Evolutionary conservation across 2,113 vertebrate species (phyloP).

Genomic region (Mesoclemmys tuberculata): DNA sequence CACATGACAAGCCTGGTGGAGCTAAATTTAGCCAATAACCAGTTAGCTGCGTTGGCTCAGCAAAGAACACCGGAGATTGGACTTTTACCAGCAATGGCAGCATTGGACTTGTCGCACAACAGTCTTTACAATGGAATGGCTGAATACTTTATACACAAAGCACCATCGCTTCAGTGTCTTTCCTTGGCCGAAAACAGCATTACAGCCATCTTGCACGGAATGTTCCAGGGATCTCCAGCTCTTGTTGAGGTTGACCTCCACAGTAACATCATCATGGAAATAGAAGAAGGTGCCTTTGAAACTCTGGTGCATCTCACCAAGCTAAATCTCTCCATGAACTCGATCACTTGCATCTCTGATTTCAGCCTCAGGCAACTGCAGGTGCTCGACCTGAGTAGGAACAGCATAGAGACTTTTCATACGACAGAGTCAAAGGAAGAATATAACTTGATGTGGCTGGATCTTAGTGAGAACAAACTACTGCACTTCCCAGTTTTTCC

Average conservation of each 20-base stretch:
- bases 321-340: conserved; percentile 94
- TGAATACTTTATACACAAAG: conserved; percentile 84
- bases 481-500: conserved; percentile 87
- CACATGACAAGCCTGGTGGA: conserved; percentile 82
- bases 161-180: conserved; percentile 82
- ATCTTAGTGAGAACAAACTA: conserved; percentile 93
- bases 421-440: conserved; percentile 50
- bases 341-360: conserved; percentile 92
- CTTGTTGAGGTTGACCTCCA: conserved; percentile 87
- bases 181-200: conserved; percentile 92
- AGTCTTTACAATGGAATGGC: conserved; percentile 88
- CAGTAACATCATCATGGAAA: conserved; percentile 95
- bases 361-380: conserved; percentile 88
- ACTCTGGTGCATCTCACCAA: conserved; percentile 80
- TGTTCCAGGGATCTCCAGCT: conserved; percentile 79
- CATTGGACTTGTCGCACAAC: conserved; percentile 90
- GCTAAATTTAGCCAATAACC: conserved; percentile 89
- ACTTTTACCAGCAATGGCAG: conserved; percentile 78
- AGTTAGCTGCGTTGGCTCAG: conserved; percentile 77
- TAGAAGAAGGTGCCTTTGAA: conserved; percentile 93
- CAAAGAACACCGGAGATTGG: conserved; percentile 77
- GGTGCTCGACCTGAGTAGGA: conserved; percentile 91
- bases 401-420: conserved; percentile 92
- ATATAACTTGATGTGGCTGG: conserved; percentile 83
- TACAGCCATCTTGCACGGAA: conserved; percentile 81